Percentiles rank a stretch among this genome's conserved stretches.
phyloP scores from a whole-genome alignment of 1,140 invertebrate genomes.

The Brachionus rotundiformis region DNA sequence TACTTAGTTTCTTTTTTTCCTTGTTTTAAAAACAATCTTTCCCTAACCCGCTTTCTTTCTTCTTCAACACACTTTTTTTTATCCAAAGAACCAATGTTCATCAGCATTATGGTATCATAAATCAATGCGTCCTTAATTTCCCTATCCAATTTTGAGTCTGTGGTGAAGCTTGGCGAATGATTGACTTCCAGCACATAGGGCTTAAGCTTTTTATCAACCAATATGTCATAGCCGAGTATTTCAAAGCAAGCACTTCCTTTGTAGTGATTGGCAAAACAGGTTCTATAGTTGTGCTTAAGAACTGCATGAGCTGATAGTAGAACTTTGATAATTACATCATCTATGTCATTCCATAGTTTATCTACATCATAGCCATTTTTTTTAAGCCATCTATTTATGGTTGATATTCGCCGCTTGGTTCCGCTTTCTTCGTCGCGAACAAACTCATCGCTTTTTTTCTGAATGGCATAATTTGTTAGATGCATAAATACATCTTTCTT shows the following conservation, averaged over 20 bases:
- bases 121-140: conserved; percentile 80
- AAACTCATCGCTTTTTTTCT: conserved; percentile 73
- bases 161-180: conserved; percentile 86
- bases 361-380: conserved; percentile 73
- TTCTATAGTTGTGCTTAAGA: conserved; percentile 81
- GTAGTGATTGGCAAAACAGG: conserved; percentile 81
- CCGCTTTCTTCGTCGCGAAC: conserved; percentile 73
- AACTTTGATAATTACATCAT: conserved; percentile 86
- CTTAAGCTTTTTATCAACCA: conserved; percentile 80
- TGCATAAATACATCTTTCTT: conserved; percentile 66
- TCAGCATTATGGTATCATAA: conserved; percentile 77
- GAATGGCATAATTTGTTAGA: conserved; percentile 66
- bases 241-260: conserved; percentile 83
- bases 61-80: conserved; percentile 73
- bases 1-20: conserved; percentile 63
- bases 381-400: conserved; percentile 74
- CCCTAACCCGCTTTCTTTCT: conserved; percentile 63
- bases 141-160: conserved; percentile 77
- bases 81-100: conserved; percentile 78
- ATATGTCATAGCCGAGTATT: conserved; percentile 81
- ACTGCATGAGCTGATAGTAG: conserved; percentile 79
- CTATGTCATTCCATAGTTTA: conserved; percentile 70
- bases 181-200: conserved; percentile 84
- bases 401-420: conserved; percentile 82
- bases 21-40: conserved; percentile 61